Conservation (phyloP, 2,113 vertebrate genomes). For the Sigmodon hispidus region DNA sequence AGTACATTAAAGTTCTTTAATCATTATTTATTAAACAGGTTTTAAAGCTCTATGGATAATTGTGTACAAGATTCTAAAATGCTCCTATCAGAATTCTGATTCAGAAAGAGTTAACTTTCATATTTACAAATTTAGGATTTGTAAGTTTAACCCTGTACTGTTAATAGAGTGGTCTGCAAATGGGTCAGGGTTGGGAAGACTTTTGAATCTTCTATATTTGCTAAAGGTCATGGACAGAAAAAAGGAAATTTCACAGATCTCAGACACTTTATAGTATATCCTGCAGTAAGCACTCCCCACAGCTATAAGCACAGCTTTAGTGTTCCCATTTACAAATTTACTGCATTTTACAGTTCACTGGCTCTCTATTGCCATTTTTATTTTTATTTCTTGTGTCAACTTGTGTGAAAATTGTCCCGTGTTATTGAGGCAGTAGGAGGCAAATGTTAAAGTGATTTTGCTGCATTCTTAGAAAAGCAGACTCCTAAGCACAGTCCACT, state of each 20-base stretch:
- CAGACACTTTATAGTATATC: background rate
- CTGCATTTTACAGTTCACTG: constrained; percentile 63
- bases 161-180: constrained; percentile 33
- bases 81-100: background rate
- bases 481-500: background rate
- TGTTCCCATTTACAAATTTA: constrained; percentile 60
- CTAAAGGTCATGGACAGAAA: constrained; percentile 59
- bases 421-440: constrained; percentile 61
- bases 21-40: background rate
- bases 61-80: background rate
- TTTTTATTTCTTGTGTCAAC: constrained; percentile 72
- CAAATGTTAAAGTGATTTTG: constrained; percentile 46
- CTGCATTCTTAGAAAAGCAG: constrained; percentile 61
- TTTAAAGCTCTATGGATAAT: background rate
- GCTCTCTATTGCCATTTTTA: constrained; percentile 64
- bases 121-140: background rate
- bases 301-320: constrained; percentile 46
- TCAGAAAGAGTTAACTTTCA: background rate
- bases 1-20: background rate
- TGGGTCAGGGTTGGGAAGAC: background rate
- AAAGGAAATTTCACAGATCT: constrained; percentile 63
- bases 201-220: constrained; percentile 44
- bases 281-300: constrained; percentile 43
- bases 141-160: background rate
- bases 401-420: constrained; percentile 68